Percentiles rank a stretch among this genome's conserved stretches.
Conservation (phyloP, 2,113 vertebrate species). For the Otocyon megalotis region DNA sequence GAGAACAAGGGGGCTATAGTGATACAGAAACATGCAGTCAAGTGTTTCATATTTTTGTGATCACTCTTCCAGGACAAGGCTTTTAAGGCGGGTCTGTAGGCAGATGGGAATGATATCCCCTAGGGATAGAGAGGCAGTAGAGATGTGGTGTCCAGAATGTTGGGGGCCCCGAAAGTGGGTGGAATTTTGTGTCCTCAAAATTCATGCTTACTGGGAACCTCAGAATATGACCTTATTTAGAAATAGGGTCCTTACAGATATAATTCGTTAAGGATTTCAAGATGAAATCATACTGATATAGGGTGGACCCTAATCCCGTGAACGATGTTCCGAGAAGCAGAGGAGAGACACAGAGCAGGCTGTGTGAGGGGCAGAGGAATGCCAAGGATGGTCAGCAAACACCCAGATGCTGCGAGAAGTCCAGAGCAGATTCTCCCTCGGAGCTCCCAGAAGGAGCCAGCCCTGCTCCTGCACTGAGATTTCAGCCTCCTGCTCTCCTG, state of each 20-base stretch:
- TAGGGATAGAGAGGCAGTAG: neutral
- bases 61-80: neutral
- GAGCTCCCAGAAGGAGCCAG: accelerated
- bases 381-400: neutral
- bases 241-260: neutral
- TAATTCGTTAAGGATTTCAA: neutral
- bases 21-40: accelerated
- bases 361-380: neutral
- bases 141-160: neutral
- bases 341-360: neutral
- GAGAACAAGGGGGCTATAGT: neutral
- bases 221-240: neutral
- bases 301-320: neutral
- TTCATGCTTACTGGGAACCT: neutral
- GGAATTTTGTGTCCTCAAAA: neutral
- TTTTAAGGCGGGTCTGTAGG: neutral
- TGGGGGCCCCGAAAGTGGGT: neutral
- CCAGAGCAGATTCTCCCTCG: neutral
- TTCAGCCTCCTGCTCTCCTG: neutral
- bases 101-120: no score
- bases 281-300: neutral
- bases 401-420: no score
- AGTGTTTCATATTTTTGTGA: neutral
- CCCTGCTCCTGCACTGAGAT: accelerated
- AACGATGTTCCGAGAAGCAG: no score